Percentiles rank a stretch among this genome's conserved stretches.
Conservation (phyloP, 2,113 vertebrate species). For the Apistogramma diplotaenia region DNA sequence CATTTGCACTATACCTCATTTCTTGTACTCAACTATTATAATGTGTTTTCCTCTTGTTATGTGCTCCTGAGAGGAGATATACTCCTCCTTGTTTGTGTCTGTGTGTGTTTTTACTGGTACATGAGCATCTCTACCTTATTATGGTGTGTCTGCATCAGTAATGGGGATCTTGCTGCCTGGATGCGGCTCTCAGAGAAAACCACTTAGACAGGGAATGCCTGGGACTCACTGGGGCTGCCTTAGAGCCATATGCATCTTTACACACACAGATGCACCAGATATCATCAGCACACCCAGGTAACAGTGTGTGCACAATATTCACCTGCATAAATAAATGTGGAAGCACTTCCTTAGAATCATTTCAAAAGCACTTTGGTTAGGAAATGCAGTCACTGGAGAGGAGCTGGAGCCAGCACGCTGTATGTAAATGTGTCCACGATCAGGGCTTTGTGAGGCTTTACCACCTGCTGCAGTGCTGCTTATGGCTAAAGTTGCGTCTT, state of each 20-base stretch:
- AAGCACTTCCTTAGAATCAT: background rate
- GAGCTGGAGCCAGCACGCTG: background rate
- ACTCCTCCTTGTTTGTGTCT: background rate
- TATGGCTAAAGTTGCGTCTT: background rate
- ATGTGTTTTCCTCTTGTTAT: constrained; percentile 2
- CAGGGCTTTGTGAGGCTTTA: background rate
- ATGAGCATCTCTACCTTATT: constrained; percentile 7
- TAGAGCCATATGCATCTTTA: constrained; percentile 3
- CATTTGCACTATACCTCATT: background rate
- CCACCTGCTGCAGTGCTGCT: background rate
- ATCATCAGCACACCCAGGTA: background rate
- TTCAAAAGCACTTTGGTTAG: background rate
- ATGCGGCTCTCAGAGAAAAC: constrained; percentile 41
- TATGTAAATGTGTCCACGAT: background rate
- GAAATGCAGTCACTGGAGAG: background rate
- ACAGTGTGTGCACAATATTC: background rate
- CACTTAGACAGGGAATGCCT: constrained; percentile 36
- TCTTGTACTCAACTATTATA: background rate
- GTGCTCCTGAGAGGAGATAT: background rate
- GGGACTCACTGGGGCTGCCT: background rate
- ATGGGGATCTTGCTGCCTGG: constrained; percentile 14
- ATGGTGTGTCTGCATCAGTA: constrained; percentile 32
- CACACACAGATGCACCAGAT: background rate
- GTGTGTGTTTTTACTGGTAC: background rate
- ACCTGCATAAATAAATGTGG: fast-evolving